Evolutionary conservation across 2,113 vertebrate species (phyloP).

Genomic region (Pampusana beccarii): DNA sequence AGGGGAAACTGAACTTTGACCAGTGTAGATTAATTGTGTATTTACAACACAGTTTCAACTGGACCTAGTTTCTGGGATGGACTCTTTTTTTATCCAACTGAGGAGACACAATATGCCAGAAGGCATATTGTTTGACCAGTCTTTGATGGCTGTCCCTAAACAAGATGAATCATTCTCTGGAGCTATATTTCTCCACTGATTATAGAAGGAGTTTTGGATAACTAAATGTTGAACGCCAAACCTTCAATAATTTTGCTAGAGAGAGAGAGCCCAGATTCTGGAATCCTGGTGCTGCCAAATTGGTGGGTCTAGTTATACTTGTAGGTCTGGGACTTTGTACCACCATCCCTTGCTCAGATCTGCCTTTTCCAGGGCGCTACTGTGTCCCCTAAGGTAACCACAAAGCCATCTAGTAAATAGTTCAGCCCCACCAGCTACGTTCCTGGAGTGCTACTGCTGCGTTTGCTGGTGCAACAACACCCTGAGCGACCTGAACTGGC

Average conservation of each 20-base stretch:
- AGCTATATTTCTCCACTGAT: background rate
- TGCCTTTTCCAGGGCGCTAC: background rate
- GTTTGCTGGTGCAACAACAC: background rate
- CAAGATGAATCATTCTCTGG: background rate
- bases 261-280: accelerated
- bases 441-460: background rate
- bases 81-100: accelerated
- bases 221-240: background rate
- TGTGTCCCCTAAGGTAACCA: accelerated
- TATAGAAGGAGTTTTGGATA: background rate
- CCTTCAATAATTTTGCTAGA: background rate
- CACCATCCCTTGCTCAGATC: background rate
- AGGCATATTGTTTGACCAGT: background rate
- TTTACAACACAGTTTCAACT: background rate
- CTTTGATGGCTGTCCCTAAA: background rate
- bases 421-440: accelerated
- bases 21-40: accelerated
- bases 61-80: background rate
- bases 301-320: background rate
- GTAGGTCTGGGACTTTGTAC: background rate
- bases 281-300: background rate
- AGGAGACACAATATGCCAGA: background rate
- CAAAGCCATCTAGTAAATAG: background rate
- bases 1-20: accelerated
- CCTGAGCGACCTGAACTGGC: background rate